Percentiles rank a stretch among this genome's conserved stretches.
phyloP scores from a whole-genome alignment of 2,113 vertebrate genomes.

The Solea solea region DNA sequence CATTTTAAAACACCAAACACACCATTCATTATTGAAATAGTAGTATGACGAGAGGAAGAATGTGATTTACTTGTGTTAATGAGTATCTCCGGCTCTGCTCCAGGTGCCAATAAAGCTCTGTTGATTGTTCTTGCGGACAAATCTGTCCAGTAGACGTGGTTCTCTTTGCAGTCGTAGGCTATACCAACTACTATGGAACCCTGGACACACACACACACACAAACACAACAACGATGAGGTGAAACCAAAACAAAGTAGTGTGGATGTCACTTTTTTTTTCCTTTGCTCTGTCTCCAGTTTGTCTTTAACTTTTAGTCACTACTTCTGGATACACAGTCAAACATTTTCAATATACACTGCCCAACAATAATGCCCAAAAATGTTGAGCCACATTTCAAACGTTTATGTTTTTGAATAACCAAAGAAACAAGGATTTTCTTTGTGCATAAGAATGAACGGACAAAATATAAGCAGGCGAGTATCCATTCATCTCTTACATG shows the following conservation, averaged over 20 bases:
- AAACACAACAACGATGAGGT: too few relatives aligned
- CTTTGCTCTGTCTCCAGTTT: background rate
- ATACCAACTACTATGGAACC: conserved; percentile 96
- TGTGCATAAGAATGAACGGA: too few relatives aligned
- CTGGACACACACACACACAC: conserved; percentile 70
- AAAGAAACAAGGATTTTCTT: too few relatives aligned
- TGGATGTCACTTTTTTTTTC: too few relatives aligned
- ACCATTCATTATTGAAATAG: background rate
- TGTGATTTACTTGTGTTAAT: conserved; percentile 85
- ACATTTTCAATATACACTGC: too few relatives aligned
- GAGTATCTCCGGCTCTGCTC: conserved; percentile 89
- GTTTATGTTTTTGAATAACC: too few relatives aligned
- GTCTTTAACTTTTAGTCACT: background rate
- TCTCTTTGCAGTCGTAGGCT: conserved; percentile 92
- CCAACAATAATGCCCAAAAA: too few relatives aligned
- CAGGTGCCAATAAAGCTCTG: conserved; percentile 83
- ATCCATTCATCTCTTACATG: conserved; percentile 82
- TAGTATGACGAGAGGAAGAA: background rate
- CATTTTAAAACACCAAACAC: background rate
- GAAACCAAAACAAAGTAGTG: too few relatives aligned
- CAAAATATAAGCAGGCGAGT: background rate
- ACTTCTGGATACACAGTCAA: too few relatives aligned
- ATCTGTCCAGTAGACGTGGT: conserved; percentile 94
- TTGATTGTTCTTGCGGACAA: conserved; percentile 91
- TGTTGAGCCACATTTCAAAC: too few relatives aligned